Percentiles rank a stretch among this genome's conserved stretches.
These are phyloP conservation scores for Himalopsyche phryganea DNA, from an alignment of 1,140 invertebrate species.

Conservation along the genomic window DNA sequence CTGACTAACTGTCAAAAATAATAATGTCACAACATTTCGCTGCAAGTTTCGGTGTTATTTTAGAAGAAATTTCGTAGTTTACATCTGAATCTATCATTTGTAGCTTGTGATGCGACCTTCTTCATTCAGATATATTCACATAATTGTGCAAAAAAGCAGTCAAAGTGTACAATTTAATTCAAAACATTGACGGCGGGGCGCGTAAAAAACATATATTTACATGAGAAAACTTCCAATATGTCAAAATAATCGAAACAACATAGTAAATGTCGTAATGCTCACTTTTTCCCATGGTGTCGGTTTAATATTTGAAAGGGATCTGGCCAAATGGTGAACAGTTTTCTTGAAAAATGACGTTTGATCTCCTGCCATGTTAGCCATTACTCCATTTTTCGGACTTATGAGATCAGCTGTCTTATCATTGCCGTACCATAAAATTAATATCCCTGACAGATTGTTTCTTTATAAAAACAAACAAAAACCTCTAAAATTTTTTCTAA, in stretches of 20 bases:
- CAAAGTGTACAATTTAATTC: conserved; percentile 20
- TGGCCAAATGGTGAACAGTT: conserved; percentile 83
- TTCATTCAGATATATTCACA: conserved; percentile 15
- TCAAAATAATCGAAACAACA: no score
- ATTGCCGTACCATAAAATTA: neutral
- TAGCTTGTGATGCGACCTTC: no score
- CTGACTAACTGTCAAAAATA: no score
- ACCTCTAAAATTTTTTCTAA: no score
- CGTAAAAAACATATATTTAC: neutral
- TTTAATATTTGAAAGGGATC: conserved; percentile 78
- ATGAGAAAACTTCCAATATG: no score
- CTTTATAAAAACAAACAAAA: no score
- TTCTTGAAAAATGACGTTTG: conserved; percentile 80
- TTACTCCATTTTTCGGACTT: conserved; percentile 4
- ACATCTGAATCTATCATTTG: no score
- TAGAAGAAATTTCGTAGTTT: no score
- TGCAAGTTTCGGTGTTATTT: no score
- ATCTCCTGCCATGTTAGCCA: conserved; percentile 52
- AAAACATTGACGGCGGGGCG: neutral
- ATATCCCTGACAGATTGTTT: no score
- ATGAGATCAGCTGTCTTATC: conserved; percentile 4
- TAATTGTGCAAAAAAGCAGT: conserved; percentile 36
- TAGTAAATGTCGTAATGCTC: no score
- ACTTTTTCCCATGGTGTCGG: conserved; percentile 89
- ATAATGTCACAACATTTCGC: no score